Evolutionary conservation across 2,113 vertebrate genomes (phyloP).

Genomic region (Apodemus sylvaticus): DNA sequence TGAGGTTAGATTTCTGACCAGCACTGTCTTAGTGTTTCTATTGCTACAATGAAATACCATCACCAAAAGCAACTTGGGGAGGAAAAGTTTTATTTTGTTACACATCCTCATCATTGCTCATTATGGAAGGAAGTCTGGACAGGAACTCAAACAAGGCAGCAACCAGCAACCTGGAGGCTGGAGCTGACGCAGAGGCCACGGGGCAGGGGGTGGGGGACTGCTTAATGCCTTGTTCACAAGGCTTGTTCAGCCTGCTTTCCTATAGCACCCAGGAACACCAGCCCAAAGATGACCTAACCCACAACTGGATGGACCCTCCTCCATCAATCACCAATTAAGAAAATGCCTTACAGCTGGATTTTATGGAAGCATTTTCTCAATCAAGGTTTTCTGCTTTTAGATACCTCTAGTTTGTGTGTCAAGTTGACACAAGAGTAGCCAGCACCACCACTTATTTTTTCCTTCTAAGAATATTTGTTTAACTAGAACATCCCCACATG

Average conservation of each 20-base stretch:
- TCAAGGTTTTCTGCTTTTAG: neutral
- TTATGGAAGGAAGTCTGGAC: neutral
- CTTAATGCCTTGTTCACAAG: neutral
- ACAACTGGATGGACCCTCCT: neutral
- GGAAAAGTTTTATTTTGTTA: neutral
- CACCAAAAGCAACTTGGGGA: neutral
- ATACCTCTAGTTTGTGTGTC: neutral
- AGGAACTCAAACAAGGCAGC: neutral
- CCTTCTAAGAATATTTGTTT: conserved; percentile 47
- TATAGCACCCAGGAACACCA: neutral
- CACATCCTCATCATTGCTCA: neutral
- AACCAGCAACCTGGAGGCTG: neutral
- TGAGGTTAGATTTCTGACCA: conserved; percentile 15
- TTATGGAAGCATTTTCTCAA: neutral
- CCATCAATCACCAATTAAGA: neutral
- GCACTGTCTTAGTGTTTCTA: neutral
- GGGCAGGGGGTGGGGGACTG: neutral
- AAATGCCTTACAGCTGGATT: neutral
- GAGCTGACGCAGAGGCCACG: neutral
- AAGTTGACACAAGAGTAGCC: neutral
- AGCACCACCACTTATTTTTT: conserved; percentile 23
- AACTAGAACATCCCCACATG: conserved; percentile 21
- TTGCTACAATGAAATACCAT: neutral
- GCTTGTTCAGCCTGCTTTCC: neutral
- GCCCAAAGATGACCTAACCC: neutral